These are phyloP conservation scores for Congeria kusceri DNA, from an alignment of 2,888 invertebrate species.

Conservation along the genomic window DNA sequence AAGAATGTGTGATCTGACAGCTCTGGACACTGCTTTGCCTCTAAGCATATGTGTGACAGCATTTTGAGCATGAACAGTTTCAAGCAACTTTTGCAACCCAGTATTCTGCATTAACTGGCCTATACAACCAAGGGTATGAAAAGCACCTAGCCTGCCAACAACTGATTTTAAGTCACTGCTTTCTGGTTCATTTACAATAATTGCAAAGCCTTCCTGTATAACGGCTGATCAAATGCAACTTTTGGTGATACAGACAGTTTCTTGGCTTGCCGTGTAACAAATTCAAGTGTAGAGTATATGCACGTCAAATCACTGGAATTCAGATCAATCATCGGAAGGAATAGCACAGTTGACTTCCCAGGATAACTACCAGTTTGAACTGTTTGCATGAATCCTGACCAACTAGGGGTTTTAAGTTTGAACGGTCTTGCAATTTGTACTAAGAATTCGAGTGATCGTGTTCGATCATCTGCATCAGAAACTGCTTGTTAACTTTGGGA, in stretches of 20 bases:
- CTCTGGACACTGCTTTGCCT: slow-evolving; percentile 66
- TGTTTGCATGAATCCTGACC: slow-evolving; percentile 4
- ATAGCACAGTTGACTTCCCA: slow-evolving; percentile 4
- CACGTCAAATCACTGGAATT: slow-evolving; percentile 5
- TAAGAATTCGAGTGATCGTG: neutral
- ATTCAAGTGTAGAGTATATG: slow-evolving; percentile 3
- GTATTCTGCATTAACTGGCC: slow-evolving; percentile 62
- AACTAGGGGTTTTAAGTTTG: neutral
- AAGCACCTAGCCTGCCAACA: slow-evolving; percentile 58
- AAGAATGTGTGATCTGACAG: slow-evolving; percentile 66
- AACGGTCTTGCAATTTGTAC: slow-evolving; percentile 1
- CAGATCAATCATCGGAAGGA: neutral
- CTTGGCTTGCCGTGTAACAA: neutral
- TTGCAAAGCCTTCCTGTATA: slow-evolving; percentile 67
- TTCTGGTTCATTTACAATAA: slow-evolving; percentile 30
- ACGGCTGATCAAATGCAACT: slow-evolving; percentile 66
- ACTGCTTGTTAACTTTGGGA: neutral
- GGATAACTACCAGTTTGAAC: slow-evolving; percentile 20
- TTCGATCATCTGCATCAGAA: neutral
- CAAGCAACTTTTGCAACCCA: slow-evolving; percentile 69
- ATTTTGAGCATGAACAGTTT: slow-evolving; percentile 66
- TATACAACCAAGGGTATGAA: slow-evolving; percentile 68
- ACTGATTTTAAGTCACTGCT: slow-evolving; percentile 39
- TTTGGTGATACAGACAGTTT: slow-evolving; percentile 55
- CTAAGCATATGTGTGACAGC: slow-evolving; percentile 68